A percentile compares a stretch with the other conserved stretches of the same genome.
phyloP scores from a whole-genome alignment of 2,888 invertebrate species.

The Flabesymbios commensalis region DNA sequence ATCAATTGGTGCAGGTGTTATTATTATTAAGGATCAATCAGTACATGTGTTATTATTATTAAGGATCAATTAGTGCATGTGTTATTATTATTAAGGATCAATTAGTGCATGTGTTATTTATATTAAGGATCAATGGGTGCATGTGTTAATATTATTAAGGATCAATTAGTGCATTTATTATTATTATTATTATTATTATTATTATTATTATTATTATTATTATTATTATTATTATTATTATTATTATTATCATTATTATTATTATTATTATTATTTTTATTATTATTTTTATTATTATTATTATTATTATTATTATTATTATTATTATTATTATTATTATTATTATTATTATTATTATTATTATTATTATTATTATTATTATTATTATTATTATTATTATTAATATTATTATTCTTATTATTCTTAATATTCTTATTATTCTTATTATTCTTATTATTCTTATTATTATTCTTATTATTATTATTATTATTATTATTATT shows the following conservation, averaged over 20 bases:
- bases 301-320: slow-evolving; percentile 13
- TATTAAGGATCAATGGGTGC: too few relatives aligned
- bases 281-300: slow-evolving; percentile 11
- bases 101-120: too few relatives aligned
- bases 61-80: too few relatives aligned
- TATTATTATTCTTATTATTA: too few relatives aligned
- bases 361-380: slow-evolving; percentile 12
- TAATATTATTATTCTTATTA: too few relatives aligned
- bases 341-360: slow-evolving; percentile 13
- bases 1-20: too few relatives aligned
- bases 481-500: slow-evolving; percentile 9
- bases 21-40: too few relatives aligned
- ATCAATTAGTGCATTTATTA: slow-evolving; percentile 5
- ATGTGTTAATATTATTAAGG: not conserved
- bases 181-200: slow-evolving; percentile 7
- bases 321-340: slow-evolving; percentile 12
- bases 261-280: slow-evolving; percentile 11
- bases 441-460: too few relatives aligned
- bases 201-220: slow-evolving; percentile 5
- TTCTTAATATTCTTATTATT: too few relatives aligned
- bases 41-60: too few relatives aligned
- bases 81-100: too few relatives aligned
- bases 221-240: slow-evolving; percentile 12
- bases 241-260: slow-evolving; percentile 11
- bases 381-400: slow-evolving; percentile 14